Evolutionary conservation across 30 jellyfish, hydroid and myxozoan genomes (phyloP), one percentile per base, ranked within the genome.

Genomic region (Turritopsis rubra): DNA sequence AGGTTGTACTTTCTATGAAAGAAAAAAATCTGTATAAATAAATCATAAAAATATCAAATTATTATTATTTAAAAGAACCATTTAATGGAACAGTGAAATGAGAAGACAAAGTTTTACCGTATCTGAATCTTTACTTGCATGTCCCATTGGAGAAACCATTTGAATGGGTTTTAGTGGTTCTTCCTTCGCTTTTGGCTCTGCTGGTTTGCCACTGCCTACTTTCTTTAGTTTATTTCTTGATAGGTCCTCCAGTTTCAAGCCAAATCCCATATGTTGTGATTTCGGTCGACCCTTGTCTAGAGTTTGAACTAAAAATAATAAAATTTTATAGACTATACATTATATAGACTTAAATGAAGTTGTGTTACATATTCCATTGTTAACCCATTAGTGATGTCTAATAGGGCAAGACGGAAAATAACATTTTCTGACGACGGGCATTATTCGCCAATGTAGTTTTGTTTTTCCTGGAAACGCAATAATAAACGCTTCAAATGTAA

Each of bases 221-320:
- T 82, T 82, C 41, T 82, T 82, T 30, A 82, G 73, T 65, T 82
- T 82, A 82, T 82, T 82, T 65, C 88, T 66, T 24, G 85, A 65
- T 53, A 82, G 30, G 71, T 82, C 88, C 24, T 71, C 88, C 0
- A 82, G 73, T 4, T 66, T 82, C 29, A 82, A 65, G 17, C 85
- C 85, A 82, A 82, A 71, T 16, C 88, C 88, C 53, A 71, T 29
- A 8, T 5, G 7, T 8, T 82, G 88, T 20, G 88, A 82, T 71
- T 82, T 60, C 1, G 88, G 86, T 25, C 85, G 85, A 27, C 28
- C 85, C 21, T 24, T 29, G 52, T 78, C 24, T 8, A 21, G 17
- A 31, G 60, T 21, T 79, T 16, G 23, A 79, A n/a, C 52, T n/a
- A 52, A 29, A 29, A 79, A 19, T 68, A 9, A 68, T 0, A 68